A percentile compares a stretch with the other conserved stretches of the same genome.
phyloP scores from a whole-genome alignment of 2,888 invertebrate species.

The Drosophila histrio region DNA sequence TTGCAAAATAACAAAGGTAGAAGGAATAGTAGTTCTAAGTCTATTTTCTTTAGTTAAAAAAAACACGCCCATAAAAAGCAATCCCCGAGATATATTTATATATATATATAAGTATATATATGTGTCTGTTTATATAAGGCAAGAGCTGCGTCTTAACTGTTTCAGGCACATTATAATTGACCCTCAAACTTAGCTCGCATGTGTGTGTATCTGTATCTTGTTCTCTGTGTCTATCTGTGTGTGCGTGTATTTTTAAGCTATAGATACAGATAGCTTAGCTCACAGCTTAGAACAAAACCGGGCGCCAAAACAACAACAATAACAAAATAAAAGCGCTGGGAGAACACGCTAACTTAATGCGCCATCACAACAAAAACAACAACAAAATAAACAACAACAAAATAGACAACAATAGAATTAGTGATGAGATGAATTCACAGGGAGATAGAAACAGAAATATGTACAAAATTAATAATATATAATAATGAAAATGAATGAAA shows the following conservation, averaged over 20 bases:
- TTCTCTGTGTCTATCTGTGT: neutral
- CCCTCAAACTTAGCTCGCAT: slow-evolving; percentile 58
- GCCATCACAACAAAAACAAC: slow-evolving; percentile 20
- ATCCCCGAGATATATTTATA: neutral
- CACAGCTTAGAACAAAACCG: slow-evolving; percentile 38
- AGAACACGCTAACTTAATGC: slow-evolving; percentile 46
- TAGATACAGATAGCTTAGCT: slow-evolving; percentile 44
- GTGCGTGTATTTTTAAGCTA: slow-evolving; percentile 22
- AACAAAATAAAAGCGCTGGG: slow-evolving; percentile 18
- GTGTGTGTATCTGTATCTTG: slow-evolving; percentile 6
- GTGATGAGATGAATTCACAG: slow-evolving; percentile 38
- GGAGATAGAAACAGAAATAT: neutral
- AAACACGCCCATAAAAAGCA: slow-evolving; percentile 47
- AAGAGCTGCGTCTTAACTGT: slow-evolving; percentile 41
- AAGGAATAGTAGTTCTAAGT: slow-evolving; percentile 28
- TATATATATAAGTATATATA: neutral
- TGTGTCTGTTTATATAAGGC: slow-evolving; percentile 38
- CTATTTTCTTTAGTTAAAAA: no score
- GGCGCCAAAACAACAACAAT: slow-evolving; percentile 27
- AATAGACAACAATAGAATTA: slow-evolving; percentile 10
- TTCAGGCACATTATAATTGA: slow-evolving; percentile 66
- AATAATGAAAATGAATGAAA: neutral
- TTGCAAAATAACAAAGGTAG: slow-evolving; percentile 30
- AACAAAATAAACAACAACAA: slow-evolving; percentile 12
- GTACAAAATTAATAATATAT: neutral